These are phyloP conservation scores for Limnothrissa miodon DNA, from an alignment of 2,113 vertebrate species.

Conservation along the genomic window DNA sequence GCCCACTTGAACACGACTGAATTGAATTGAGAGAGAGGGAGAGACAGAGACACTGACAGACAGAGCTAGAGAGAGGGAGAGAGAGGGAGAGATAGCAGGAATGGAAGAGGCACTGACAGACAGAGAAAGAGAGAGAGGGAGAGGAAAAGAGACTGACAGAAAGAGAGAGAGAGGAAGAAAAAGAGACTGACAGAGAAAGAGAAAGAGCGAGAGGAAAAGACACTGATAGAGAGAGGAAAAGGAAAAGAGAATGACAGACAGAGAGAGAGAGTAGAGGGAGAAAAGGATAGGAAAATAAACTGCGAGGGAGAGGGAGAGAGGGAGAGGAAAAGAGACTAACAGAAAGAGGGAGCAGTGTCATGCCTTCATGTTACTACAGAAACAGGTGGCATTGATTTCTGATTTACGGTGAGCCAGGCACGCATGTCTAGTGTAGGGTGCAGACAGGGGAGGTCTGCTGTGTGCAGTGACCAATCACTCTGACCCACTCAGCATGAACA, in stretches of 20 bases:
- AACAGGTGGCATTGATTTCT: not conserved
- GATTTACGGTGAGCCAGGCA: not conserved
- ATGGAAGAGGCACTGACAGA: too few relatives aligned
- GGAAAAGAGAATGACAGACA: not conserved
- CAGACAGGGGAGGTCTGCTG: not conserved
- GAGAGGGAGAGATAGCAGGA: not conserved
- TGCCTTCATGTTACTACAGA: not conserved
- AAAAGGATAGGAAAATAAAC: not conserved
- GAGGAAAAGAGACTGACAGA: not conserved
- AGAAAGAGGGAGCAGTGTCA: not conserved
- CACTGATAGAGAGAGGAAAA: not conserved
- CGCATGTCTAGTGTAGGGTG: not conserved
- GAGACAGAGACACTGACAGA: slow-evolving; percentile 4
- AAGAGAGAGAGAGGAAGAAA: not conserved
- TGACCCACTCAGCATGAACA: not conserved
- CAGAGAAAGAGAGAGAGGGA: not conserved
- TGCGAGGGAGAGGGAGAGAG: not conserved
- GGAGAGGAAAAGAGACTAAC: not conserved
- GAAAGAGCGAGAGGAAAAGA: not conserved
- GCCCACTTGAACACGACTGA: too few relatives aligned
- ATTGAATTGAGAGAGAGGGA: slow-evolving; percentile 49
- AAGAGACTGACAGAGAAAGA: not conserved
- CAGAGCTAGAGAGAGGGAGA: slow-evolving; percentile 17
- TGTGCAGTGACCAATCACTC: not conserved
- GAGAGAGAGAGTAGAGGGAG: not conserved